These are phyloP conservation scores for Amphipoea oculea DNA, from an alignment of 2,888 invertebrate genomes.

Conservation along the genomic window DNA sequence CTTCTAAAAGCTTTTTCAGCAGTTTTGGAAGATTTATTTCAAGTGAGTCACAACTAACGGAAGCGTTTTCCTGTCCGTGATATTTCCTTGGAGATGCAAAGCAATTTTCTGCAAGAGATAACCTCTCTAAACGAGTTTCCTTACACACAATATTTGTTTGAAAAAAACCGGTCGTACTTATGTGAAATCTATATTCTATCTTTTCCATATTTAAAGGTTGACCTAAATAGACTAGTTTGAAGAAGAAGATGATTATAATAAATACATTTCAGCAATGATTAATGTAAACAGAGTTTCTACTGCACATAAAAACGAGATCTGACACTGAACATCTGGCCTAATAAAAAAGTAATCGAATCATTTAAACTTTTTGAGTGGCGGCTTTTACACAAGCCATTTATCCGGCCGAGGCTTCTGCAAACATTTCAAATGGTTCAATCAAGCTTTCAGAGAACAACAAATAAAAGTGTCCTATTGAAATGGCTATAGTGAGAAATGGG, in stretches of 20 bases:
- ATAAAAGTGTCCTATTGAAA: conserved; percentile 78
- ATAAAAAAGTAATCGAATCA: conserved; percentile 74
- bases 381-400: conserved; percentile 71
- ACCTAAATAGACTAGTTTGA: conserved; percentile 29
- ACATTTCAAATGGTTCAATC: conserved; percentile 75
- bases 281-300: conserved; percentile 65
- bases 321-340: conserved; percentile 75
- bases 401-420: conserved; percentile 68
- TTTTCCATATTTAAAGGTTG: conserved; percentile 52
- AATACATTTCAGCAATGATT: conserved; percentile 61
- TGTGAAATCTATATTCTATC: conserved; percentile 53
- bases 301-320: conserved; percentile 68
- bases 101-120: conserved; percentile 88
- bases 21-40: conserved; percentile 72
- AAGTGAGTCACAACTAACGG: conserved; percentile 80
- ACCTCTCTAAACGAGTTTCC: conserved; percentile 83
- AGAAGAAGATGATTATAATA: conserved; percentile 37
- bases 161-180: conserved; percentile 63
- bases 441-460: conserved; percentile 75
- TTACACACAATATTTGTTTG: conserved; percentile 79
- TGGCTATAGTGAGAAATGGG: conserved; percentile 76
- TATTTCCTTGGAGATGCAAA: conserved; percentile 89
- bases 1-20: conserved; percentile 42
- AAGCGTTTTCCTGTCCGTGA: conserved; percentile 81
- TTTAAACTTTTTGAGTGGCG: conserved; percentile 66